Conservation (phyloP, 2,797 vertebrate genomes). For the Champsocephalus esox region DNA sequence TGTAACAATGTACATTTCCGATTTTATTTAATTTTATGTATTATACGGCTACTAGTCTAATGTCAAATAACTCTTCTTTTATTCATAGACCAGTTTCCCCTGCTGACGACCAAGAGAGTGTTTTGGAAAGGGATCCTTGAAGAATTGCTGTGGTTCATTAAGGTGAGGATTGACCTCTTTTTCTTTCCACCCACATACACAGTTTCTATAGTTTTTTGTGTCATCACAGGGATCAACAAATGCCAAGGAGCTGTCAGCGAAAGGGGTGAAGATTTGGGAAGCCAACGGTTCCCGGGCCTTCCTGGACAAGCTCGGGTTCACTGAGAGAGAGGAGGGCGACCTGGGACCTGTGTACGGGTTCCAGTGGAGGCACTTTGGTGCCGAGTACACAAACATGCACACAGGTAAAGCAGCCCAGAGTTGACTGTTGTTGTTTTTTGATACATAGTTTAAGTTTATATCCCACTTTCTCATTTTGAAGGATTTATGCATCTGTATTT, state of each 20-base stretch:
- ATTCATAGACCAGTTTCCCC: constrained; percentile 91
- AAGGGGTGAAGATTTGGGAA: constrained; percentile 98
- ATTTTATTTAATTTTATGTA: too few relatives aligned
- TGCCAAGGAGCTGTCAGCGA: constrained; percentile 93
- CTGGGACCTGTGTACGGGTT: constrained; percentile 97
- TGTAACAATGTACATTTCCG: too few relatives aligned
- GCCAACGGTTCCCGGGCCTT: constrained; percentile 95
- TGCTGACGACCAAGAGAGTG: constrained; percentile 95
- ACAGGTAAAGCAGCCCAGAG: constrained; percentile 82
- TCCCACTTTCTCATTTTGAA: too few relatives aligned
- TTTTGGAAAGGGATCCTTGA: constrained; percentile 98
- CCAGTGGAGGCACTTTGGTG: constrained; percentile 98
- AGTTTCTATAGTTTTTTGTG: neutral
- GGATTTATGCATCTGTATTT: too few relatives aligned
- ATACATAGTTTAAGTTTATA: neutral
- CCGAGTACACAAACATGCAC: constrained; percentile 94
- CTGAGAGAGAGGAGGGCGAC: constrained; percentile 91
- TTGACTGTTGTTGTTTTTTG: neutral
- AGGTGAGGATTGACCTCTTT: constrained; percentile 80
- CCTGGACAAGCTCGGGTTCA: constrained; percentile 93
- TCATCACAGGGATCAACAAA: constrained; percentile 93
- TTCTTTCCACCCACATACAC: neutral
- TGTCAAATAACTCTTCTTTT: neutral
- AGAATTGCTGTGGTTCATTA: constrained; percentile 97
- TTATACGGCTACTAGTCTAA: neutral